Evolutionary conservation across 2,113 vertebrate genomes (phyloP), one percentile per base, ranked within the genome.

Genomic region (Aphelocoma coerulescens): DNA sequence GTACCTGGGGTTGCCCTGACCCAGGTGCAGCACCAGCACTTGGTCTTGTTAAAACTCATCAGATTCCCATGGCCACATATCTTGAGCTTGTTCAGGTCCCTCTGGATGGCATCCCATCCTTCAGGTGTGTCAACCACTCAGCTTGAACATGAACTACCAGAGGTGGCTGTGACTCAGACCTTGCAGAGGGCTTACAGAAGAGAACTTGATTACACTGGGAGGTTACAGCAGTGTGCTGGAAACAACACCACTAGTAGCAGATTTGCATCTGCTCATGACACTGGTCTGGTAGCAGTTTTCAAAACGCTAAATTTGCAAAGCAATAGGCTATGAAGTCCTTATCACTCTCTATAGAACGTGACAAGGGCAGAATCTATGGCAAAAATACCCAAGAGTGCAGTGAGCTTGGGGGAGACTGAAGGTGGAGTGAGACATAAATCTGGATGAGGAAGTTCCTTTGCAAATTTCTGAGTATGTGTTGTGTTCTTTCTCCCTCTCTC

Each of bases 1-100:
- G 2, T 35, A 21, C 8, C 0, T 0, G 22, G 21, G 27, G 1
- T 1, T 54, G 39, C 3, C 48, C 27, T 1, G 1, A 11, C 16
- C 22, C 48, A 37, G 17, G 33, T 11, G 13, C 58, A 63, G 39
- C 68, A 54, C 58, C 58, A 7, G 39, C 26, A 24, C 22, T 5
- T 46, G 48, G 22, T 6, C 5, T 5, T 46, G 22, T 21, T 27
- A 33, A 63, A 84, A 1, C 14, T 11, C 81, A 14, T 4, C n/a
- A 8, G 39, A 3, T 22, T 54, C 48, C 48, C 17, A 37, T 17
- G 16, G 24, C 7, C 19, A 4, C 3, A 18, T 3, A 62, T 14
- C 48, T 37, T 1, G 17, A 55, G 22, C 80, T 55, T 63, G n/a
- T 33, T 27, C 33, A 54, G 27, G 48, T 63, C 33, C 17, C 49